phyloP scores from a whole-genome alignment of 2,888 invertebrate species.

The Phaedon cochleariae region DNA sequence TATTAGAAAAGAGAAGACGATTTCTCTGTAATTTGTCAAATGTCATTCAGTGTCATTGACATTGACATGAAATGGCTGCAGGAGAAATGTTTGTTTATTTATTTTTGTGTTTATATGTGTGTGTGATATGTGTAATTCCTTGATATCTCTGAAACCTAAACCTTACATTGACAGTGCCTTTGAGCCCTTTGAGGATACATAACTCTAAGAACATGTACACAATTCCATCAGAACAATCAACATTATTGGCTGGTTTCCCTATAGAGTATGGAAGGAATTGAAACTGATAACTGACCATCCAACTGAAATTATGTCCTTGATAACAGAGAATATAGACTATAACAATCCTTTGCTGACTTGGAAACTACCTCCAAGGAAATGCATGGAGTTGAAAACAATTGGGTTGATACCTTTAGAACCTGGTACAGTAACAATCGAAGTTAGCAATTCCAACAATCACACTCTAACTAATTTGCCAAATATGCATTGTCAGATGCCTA shows the following conservation, averaged over 20 bases:
- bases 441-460: conserved; percentile 2
- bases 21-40: too few relatives aligned
- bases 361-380: conserved; percentile 28
- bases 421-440: conserved; percentile 21
- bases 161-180: too few relatives aligned
- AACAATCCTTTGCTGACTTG: conserved; percentile 24
- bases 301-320: conserved; percentile 21
- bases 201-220: too few relatives aligned
- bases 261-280: background rate
- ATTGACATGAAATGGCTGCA: too few relatives aligned
- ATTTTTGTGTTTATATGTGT: too few relatives aligned
- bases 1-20: background rate
- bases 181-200: too few relatives aligned
- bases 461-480: background rate
- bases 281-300: background rate
- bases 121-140: too few relatives aligned
- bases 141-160: too few relatives aligned
- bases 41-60: too few relatives aligned
- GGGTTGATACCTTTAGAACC: conserved; percentile 17
- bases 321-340: conserved; percentile 25
- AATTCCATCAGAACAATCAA: too few relatives aligned
- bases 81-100: too few relatives aligned
- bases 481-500: background rate
- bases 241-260: background rate
- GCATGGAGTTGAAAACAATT: conserved; percentile 19